A percentile compares a stretch with the other conserved stretches of the same genome.
Evolutionary conservation across 2,113 vertebrate species (phyloP).

Genomic region (Plecotus auritus): DNA sequence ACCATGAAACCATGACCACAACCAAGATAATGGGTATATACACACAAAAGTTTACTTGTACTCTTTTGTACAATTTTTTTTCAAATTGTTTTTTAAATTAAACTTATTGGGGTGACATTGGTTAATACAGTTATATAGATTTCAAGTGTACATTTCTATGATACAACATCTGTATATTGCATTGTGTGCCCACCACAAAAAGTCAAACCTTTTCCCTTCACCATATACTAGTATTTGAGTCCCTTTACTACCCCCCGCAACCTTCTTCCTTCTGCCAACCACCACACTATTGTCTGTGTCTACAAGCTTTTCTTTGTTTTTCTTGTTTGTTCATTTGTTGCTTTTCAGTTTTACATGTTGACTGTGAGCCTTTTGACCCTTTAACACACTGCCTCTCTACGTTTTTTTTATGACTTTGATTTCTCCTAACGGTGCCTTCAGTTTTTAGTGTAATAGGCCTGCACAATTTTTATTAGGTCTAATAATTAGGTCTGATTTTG

Average conservation of each 20-base stretch:
- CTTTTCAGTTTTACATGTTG: not conserved
- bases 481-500: not conserved
- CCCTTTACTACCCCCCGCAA: not conserved
- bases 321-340: not conserved
- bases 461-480: not conserved
- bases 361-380: not conserved
- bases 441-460: not conserved
- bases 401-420: not conserved
- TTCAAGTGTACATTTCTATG: not conserved
- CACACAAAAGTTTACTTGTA: not conserved
- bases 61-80: not conserved
- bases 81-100: not conserved
- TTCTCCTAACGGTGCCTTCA: not conserved
- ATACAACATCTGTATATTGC: not conserved
- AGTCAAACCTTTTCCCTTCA: not conserved
- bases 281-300: not conserved
- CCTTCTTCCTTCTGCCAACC: not conserved
- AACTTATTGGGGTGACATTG: not conserved
- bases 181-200: not conserved
- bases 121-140: not conserved
- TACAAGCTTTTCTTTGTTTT: not conserved
- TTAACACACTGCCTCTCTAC: not conserved
- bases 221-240: not conserved
- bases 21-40: not conserved
- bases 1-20: not conserved